Base-by-base conservation (phyloP, 2,888 invertebrate species). In the Agriopis marginaria region DNA sequence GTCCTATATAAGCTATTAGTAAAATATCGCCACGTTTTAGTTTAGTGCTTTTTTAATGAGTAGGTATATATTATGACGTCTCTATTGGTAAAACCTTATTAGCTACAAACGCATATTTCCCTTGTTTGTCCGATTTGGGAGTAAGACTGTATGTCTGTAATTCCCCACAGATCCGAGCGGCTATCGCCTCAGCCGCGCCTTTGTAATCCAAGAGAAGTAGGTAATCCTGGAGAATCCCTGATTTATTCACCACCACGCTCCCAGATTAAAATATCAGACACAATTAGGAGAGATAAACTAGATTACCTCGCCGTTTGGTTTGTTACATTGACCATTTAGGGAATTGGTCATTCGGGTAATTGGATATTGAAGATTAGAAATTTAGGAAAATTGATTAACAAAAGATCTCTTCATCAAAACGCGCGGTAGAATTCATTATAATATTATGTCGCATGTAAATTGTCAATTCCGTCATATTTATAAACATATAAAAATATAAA, bases 221-320 rank as follows among this genome's bases (percentile, higher is more conserved):
- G 3, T 54, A 54, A 54, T 54, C 54, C 54, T 0, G 42, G 42
- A 9, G 3, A 56, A n/a, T 42, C 42, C 6, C 55, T 56, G 55
- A 56, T 42, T 56, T 56, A 56, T 56, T 56, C 42, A 56, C 55
- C 17, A 42, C 55, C 42, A 17, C 55, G 55, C 42, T 10, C 39
- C 7, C 55, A 42, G 55, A 56, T 56, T 56, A 56, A 56, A 42
- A 42, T 56, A 56, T 56, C 55, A 42, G 42, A 44, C 23, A 11
- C 58, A 58, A 58, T 58, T 58, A 58, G 45, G 42, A 4, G 12
- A 3, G 49, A 49, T 58, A 58, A 58, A 23, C 58, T n/a, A 32
- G 58, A 58, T 58, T 58, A 56, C 1, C 44, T 7, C n/a, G 44
- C 42, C 8, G 14, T 23, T 45, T 45, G 44, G 58, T 58, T 45